These are phyloP conservation scores for Vombatus ursinus DNA, from an alignment of 2,113 vertebrate species.

Conservation along the genomic window DNA sequence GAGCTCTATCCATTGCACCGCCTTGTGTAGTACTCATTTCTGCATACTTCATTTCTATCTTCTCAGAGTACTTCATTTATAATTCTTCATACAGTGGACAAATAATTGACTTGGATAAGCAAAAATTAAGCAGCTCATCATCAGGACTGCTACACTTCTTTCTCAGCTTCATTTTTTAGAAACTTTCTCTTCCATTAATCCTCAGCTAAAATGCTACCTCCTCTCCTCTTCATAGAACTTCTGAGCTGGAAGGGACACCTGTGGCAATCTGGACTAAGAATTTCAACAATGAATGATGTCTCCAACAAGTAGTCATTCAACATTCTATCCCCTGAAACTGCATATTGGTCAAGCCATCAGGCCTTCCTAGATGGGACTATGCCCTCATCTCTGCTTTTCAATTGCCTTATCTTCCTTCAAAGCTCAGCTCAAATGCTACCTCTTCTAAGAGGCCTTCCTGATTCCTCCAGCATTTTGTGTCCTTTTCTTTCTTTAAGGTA, in stretches of 20 bases:
- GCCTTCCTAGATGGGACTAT: no score
- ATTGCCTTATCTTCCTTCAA: no score
- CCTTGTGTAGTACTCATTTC: neutral
- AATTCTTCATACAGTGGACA: neutral
- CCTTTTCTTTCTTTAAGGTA: no score
- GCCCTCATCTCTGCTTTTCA: no score
- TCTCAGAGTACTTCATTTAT: neutral
- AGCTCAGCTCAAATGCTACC: no score
- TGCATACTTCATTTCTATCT: neutral
- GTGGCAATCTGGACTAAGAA: neutral
- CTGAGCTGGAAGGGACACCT: neutral
- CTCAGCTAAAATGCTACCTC: neutral
- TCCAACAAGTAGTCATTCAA: neutral
- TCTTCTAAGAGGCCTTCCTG: no score
- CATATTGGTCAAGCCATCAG: no score
- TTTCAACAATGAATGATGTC: neutral
- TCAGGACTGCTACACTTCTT: neutral
- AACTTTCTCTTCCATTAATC: neutral
- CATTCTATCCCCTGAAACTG: neutral
- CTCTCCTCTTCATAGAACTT: neutral
- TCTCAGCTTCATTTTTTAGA: neutral
- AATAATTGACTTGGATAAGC: neutral
- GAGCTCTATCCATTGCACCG: neutral
- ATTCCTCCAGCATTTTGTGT: no score
- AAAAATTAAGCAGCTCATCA: neutral